Conservation (phyloP, 1,140 invertebrate genomes). For the Conus ventricosus region DNA sequence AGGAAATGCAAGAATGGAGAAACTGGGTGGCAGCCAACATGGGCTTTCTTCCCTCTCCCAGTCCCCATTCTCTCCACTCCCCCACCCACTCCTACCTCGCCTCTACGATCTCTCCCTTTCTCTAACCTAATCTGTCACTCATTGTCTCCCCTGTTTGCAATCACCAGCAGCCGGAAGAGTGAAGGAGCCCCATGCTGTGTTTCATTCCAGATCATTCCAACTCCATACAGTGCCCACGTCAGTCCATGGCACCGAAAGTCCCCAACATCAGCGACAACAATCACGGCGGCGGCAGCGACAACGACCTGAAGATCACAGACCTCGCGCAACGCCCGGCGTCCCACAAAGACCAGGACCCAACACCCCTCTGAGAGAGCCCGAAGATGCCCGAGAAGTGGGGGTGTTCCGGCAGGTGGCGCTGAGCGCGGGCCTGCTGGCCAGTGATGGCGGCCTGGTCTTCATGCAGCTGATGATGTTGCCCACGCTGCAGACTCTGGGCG, state of each 20-base stretch:
- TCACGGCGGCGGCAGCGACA: neutral
- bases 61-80: too few species aligned
- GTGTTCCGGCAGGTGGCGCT: neutral
- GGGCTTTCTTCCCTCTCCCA: too few species aligned
- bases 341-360: neutral
- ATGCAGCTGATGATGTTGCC: constrained; percentile 11
- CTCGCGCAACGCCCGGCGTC: neutral
- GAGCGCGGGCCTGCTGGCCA: neutral
- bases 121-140: too few species aligned
- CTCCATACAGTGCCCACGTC: neutral
- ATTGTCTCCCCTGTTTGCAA: too few species aligned
- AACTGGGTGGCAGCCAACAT: too few species aligned
- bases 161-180: too few species aligned
- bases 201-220: too few species aligned
- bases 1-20: too few species aligned
- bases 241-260: neutral
- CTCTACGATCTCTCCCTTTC: too few species aligned
- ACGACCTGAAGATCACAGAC: neutral
- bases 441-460: neutral
- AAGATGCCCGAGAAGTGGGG: neutral
- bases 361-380: neutral
- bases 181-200: too few species aligned
- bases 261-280: neutral
- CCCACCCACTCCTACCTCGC: too few species aligned
- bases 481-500: constrained; percentile 7